Evolutionary conservation across 2,113 vertebrate species (phyloP).

Genomic region (Hylia prasina): DNA sequence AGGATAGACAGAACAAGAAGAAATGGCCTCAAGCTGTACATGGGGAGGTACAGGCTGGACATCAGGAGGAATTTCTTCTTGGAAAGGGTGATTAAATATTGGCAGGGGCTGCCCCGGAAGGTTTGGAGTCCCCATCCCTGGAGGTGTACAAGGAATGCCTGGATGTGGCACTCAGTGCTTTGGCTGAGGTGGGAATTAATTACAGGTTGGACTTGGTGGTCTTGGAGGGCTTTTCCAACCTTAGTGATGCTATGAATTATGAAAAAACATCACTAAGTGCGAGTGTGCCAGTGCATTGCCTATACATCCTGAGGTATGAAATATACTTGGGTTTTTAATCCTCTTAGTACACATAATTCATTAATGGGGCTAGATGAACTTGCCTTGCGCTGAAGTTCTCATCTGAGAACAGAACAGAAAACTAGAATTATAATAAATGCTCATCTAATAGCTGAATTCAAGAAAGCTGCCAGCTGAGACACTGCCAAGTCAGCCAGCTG

Average conservation of each 20-base stretch:
- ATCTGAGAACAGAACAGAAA: not conserved
- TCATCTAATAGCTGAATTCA: not conserved
- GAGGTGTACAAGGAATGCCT: not conserved
- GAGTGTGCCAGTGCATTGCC: not conserved
- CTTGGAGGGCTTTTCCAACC: not conserved
- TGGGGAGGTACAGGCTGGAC: not conserved
- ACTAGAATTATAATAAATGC: not conserved
- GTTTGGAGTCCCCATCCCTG: not conserved
- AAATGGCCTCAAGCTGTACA: not conserved
- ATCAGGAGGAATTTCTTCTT: not conserved
- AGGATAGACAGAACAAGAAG: not conserved
- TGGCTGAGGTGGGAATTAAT: not conserved
- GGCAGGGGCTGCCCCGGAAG: not conserved
- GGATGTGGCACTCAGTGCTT: not conserved
- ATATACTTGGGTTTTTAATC: not conserved
- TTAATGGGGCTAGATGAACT: not conserved
- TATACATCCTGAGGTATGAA: not conserved
- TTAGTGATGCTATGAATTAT: not conserved
- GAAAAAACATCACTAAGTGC: not conserved
- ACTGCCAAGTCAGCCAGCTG: not conserved
- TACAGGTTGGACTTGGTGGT: not conserved
- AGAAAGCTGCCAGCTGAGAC: not conserved
- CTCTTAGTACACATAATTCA: not conserved
- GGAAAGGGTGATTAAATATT: accelerated
- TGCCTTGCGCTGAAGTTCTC: not conserved